These are phyloP conservation scores for Drosophila falleni DNA, from an alignment of 2,888 invertebrate species.

Conservation along the genomic window DNA sequence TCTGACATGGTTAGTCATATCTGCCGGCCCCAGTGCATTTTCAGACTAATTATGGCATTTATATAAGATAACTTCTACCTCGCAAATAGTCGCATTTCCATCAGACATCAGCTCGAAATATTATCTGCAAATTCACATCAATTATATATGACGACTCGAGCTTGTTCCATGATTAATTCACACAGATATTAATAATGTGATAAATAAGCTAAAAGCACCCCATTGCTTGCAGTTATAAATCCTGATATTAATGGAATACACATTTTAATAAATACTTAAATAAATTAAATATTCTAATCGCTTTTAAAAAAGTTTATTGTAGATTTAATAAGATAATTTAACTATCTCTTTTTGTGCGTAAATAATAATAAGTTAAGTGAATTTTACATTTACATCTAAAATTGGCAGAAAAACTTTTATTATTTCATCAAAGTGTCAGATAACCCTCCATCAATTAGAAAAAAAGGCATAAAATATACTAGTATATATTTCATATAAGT, in stretches of 20 bases:
- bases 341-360: background rate
- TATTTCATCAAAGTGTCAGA: no score
- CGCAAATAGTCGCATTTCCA: background rate
- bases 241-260: constrained; percentile 8
- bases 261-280: background rate
- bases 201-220: constrained; percentile 6
- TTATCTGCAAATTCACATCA: constrained; percentile 10
- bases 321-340: constrained; percentile 2
- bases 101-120: background rate
- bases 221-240: background rate
- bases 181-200: constrained; percentile 22
- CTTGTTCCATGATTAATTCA: constrained; percentile 16
- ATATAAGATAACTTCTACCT: constrained; percentile 19
- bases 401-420: no score
- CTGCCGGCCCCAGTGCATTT: constrained; percentile 36
- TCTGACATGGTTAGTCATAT: constrained; percentile 35
- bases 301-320: background rate
- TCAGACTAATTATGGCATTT: constrained; percentile 64
- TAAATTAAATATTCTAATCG: background rate
- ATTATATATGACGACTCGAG: constrained; percentile 7
- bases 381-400: background rate
- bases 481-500: no score
- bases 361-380: background rate
- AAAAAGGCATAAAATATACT: no score
- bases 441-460: no score